Percentiles rank a stretch among this genome's conserved stretches.
Conservation (phyloP, 2,113 vertebrate species). For the Actenoides hombroni region DNA sequence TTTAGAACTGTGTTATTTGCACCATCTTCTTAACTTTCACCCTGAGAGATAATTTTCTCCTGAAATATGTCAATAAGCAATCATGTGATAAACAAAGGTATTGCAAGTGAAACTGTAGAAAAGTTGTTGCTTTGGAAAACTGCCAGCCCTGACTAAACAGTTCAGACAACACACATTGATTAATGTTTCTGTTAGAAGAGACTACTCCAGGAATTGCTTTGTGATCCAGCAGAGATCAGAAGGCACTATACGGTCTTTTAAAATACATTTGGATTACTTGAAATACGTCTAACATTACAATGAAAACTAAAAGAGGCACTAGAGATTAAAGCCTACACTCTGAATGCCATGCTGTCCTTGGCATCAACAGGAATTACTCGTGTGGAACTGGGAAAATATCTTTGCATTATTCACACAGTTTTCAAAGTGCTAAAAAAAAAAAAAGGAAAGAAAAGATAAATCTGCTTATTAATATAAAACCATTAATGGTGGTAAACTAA, state of each 20-base stretch:
- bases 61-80: background rate
- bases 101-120: background rate
- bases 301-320: background rate
- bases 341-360: background rate
- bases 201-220: background rate
- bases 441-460: background rate
- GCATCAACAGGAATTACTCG: background rate
- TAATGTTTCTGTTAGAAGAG: background rate
- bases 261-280: background rate
- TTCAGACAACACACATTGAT: background rate
- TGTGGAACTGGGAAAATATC: background rate
- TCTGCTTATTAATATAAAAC: background rate
- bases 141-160: background rate
- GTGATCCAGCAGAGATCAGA: slow-evolving; percentile 16
- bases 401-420: background rate
- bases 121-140: background rate
- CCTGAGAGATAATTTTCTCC: background rate
- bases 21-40: background rate
- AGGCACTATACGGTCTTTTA: background rate
- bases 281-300: background rate
- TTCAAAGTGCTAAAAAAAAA: background rate
- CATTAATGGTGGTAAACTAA: background rate
- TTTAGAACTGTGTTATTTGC: background rate
- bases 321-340: background rate
- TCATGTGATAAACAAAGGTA: background rate